These are phyloP conservation scores for Acrocephalus arundinaceus DNA, from an alignment of 2,113 vertebrate genomes.

Conservation along the genomic window DNA sequence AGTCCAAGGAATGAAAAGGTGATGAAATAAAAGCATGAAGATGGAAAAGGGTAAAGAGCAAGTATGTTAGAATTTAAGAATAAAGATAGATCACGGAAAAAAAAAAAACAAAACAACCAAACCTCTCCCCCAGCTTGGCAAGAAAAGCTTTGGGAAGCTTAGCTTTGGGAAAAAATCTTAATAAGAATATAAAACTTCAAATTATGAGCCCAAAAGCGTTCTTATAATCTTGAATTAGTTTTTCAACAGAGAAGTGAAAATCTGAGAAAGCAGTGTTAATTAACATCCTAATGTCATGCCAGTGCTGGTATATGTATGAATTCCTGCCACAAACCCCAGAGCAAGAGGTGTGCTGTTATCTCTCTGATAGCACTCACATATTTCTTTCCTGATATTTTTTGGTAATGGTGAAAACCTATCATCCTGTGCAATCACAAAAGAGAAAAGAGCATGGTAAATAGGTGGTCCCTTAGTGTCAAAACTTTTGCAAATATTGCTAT, in stretches of 20 bases:
- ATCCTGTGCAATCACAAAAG: neutral
- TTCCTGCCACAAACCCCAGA: neutral
- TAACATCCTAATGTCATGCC: neutral
- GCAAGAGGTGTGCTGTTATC: neutral
- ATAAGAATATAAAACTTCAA: neutral
- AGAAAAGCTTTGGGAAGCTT: neutral
- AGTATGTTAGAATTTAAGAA: neutral
- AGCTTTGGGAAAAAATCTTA: neutral
- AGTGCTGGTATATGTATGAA: neutral
- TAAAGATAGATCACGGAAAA: neutral
- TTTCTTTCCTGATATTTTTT: neutral
- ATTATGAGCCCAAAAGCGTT: neutral
- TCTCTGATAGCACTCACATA: neutral
- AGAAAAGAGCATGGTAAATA: neutral
- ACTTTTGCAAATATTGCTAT: neutral
- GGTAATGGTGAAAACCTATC: neutral
- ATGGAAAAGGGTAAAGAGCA: neutral
- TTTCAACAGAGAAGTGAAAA: neutral
- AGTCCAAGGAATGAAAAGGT: neutral
- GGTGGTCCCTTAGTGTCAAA: neutral
- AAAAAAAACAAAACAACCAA: neutral
- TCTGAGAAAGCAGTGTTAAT: neutral
- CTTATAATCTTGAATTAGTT: neutral
- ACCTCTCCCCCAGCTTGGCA: accelerated
- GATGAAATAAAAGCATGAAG: neutral